A percentile compares a stretch with the other conserved stretches of the same genome.
phyloP scores from a whole-genome alignment of 2,888 invertebrate genomes.

The Aspidiotus destructor region DNA sequence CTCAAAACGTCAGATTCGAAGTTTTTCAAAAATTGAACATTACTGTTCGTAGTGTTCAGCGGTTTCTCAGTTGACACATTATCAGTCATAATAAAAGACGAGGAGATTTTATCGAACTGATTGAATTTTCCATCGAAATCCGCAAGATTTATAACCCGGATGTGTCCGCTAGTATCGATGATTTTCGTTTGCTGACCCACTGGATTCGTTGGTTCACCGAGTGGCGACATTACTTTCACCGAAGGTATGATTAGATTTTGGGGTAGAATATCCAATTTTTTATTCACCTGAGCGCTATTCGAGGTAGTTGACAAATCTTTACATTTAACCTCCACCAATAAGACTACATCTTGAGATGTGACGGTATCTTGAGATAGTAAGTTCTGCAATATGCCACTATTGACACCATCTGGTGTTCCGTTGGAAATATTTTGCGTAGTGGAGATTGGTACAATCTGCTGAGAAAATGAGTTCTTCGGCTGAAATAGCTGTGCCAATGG shows the following conservation, averaged over 20 bases:
- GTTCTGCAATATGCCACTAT: constrained; percentile 13
- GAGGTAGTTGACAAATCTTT: constrained; percentile 1
- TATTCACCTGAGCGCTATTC: neutral
- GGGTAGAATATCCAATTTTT: neutral
- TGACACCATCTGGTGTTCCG: neutral
- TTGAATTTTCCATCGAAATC: constrained; percentile 14
- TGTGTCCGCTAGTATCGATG: constrained; percentile 6
- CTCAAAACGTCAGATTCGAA: constrained; percentile 13
- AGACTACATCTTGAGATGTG: constrained; percentile 23
- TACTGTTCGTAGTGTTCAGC: neutral
- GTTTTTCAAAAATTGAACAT: constrained; percentile 1
- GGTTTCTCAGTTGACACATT: neutral
- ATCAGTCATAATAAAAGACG: constrained; percentile 5
- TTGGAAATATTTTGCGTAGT: neutral
- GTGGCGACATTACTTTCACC: neutral
- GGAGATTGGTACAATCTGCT: neutral
- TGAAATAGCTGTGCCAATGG: neutral
- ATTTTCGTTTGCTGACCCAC: constrained; percentile 11
- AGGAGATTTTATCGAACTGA: constrained; percentile 9
- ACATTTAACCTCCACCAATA: constrained; percentile 16
- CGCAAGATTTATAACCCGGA: constrained; percentile 6
- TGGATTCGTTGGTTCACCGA: neutral
- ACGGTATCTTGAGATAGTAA: constrained; percentile 1
- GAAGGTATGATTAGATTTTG: constrained; percentile 2
- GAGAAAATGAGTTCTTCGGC: neutral